Conservation (phyloP, 2,113 vertebrate species). For the Sceloporus undulatus region DNA sequence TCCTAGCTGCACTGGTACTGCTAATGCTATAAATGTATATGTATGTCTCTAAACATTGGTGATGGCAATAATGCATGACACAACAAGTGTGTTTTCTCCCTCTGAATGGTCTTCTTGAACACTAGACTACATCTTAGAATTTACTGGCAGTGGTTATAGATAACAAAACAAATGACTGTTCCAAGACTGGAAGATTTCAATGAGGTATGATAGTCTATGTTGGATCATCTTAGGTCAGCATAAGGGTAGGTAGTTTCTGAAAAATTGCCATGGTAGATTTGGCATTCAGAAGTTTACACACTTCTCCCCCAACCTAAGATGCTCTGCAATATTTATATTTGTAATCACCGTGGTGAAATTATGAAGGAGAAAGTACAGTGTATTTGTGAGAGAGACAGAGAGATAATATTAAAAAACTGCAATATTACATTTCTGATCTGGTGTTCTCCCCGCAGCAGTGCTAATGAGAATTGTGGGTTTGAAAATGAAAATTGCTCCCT, state of each 20-base stretch:
- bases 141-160: neutral
- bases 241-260: neutral
- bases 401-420: too few species aligned
- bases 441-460: neutral
- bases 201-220: neutral
- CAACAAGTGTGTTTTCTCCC: too few species aligned
- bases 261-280: neutral
- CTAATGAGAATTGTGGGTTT: fast-evolving
- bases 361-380: neutral
- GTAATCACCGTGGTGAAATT: neutral
- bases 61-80: neutral
- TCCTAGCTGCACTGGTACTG: neutral
- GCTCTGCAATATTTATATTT: neutral
- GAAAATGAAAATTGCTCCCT: constrained; percentile 4
- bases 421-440: neutral
- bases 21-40: neutral
- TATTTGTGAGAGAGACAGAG: too few species aligned
- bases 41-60: neutral
- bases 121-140: neutral
- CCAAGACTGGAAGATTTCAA: neutral
- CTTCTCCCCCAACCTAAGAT: neutral
- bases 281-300: neutral
- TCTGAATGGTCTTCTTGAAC: neutral
- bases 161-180: neutral
- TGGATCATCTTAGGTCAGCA: neutral